Evolutionary conservation across 2,113 vertebrate genomes (phyloP).

Genomic region (Tragelaphus imberbis): DNA sequence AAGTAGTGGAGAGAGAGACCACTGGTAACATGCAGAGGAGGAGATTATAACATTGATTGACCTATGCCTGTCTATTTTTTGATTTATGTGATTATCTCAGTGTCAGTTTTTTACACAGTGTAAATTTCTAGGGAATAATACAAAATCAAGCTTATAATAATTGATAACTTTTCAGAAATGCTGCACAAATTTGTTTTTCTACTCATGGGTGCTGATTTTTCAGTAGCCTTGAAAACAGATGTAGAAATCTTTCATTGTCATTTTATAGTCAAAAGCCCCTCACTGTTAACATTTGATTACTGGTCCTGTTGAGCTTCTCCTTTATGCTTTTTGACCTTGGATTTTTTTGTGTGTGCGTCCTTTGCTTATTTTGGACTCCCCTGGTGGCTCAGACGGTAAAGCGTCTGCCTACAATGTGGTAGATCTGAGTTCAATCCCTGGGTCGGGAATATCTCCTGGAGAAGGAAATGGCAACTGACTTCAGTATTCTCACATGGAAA

Average conservation of each 20-base stretch:
- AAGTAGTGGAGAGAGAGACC: background rate
- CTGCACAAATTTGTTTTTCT: background rate
- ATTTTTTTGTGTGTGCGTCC: background rate
- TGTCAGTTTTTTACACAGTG: background rate
- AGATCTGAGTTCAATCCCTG: background rate
- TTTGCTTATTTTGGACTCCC: slow-evolving; percentile 19
- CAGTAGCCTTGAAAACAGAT: background rate
- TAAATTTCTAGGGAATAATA: background rate
- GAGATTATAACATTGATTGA: background rate
- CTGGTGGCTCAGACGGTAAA: background rate
- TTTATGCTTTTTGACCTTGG: background rate
- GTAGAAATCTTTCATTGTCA: background rate
- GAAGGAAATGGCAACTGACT: background rate
- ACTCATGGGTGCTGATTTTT: background rate
- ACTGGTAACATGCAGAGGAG: background rate
- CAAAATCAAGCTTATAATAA: background rate
- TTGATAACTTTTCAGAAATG: background rate
- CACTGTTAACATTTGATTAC: background rate
- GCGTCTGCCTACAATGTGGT: background rate
- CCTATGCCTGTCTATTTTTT: background rate
- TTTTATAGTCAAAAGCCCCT: background rate
- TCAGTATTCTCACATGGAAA: background rate
- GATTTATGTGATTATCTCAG: background rate
- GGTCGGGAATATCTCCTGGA: background rate
- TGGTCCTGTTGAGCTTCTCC: background rate